Conservation (phyloP, 2,113 vertebrate species). For the Piaya cayana region DNA sequence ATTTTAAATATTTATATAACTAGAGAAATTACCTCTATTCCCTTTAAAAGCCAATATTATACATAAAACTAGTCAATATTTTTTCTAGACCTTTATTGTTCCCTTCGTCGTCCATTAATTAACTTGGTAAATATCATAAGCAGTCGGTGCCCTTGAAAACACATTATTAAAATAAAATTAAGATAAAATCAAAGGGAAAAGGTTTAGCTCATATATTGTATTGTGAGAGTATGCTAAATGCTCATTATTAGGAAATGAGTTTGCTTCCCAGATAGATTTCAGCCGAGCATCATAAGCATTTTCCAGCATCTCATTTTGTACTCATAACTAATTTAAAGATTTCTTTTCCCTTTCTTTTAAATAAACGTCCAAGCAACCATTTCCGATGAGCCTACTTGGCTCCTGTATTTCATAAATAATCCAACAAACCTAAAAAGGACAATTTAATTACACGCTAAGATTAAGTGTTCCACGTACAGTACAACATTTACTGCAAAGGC, state of each 20-base stretch:
- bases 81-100: constrained; percentile 41
- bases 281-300: constrained; percentile 45
- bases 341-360: constrained; percentile 32
- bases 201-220: constrained; percentile 30
- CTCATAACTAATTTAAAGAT: constrained; percentile 59
- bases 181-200: constrained; percentile 33
- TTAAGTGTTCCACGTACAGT: constrained; percentile 71
- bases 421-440: constrained; percentile 57
- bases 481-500: constrained; percentile 78
- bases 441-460: constrained; percentile 69
- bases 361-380: constrained; percentile 55
- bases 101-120: background rate
- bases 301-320: constrained; percentile 56
- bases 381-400: constrained; percentile 44
- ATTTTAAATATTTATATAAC: constrained; percentile 70
- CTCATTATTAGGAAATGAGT: constrained; percentile 54
- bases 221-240: constrained; percentile 49
- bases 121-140: constrained; percentile 53
- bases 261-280: constrained; percentile 60
- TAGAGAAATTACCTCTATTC: constrained; percentile 66
- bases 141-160: constrained; percentile 49
- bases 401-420: constrained; percentile 63
- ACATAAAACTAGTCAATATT: constrained; percentile 49
- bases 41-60: constrained; percentile 74
- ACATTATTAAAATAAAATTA: constrained; percentile 40